Evolutionary conservation across 2,113 vertebrate genomes (phyloP).

Genomic region (Abramis brama): DNA sequence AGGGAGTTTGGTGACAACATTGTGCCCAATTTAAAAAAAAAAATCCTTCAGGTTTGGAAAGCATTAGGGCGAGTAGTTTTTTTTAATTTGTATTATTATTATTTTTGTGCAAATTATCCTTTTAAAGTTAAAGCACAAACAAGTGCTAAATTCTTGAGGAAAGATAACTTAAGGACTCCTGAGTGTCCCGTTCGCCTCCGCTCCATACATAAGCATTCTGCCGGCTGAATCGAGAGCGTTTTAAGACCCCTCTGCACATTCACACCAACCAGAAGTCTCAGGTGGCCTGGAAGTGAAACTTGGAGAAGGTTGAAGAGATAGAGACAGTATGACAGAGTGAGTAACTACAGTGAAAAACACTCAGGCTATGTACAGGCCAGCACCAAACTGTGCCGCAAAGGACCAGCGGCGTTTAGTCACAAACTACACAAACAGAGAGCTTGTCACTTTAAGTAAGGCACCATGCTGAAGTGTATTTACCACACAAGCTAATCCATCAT

Average conservation of each 20-base stretch:
- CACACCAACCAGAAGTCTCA: constrained; percentile 42
- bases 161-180: neutral
- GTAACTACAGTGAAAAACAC: constrained; percentile 49
- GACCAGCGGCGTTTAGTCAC: constrained; percentile 59
- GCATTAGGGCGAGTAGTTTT: neutral
- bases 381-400: constrained; percentile 37
- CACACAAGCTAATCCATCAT: constrained; percentile 59
- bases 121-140: neutral
- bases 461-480: constrained; percentile 56
- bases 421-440: constrained; percentile 57
- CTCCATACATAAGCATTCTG: constrained; percentile 54
- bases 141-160: neutral
- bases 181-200: constrained; percentile 47
- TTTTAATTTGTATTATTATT: neutral
- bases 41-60: neutral
- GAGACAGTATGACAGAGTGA: constrained; percentile 26
- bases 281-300: neutral
- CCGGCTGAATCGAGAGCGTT: constrained; percentile 60
- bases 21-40: neutral
- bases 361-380: constrained; percentile 48
- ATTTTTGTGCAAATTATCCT: neutral
- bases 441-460: constrained; percentile 67
- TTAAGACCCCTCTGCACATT: constrained; percentile 55
- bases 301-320: neutral
- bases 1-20: neutral